These are phyloP conservation scores for Dicyrtomina minuta DNA, from an alignment of 2,888 invertebrate species.

Conservation along the genomic window DNA sequence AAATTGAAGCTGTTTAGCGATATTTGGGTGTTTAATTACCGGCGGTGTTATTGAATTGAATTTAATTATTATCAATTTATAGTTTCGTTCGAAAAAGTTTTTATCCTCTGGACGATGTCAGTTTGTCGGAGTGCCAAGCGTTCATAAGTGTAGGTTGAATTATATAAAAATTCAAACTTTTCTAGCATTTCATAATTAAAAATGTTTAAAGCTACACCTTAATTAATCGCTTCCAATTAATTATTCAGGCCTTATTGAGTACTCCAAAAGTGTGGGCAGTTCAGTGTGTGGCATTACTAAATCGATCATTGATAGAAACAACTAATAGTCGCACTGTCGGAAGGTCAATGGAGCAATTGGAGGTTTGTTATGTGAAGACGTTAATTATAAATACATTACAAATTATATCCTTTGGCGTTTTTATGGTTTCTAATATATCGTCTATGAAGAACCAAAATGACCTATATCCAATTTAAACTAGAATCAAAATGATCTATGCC, in stretches of 20 bases:
- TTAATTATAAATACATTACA: too few species aligned
- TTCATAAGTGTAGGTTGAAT: constrained; percentile 18
- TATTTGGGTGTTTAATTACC: too few species aligned
- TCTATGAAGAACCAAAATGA: too few species aligned
- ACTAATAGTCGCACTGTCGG: constrained; percentile 79
- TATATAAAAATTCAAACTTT: too few species aligned
- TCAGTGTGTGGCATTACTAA: constrained; percentile 70
- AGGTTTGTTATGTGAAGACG: constrained; percentile 59
- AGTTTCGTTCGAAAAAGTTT: constrained; percentile 61
- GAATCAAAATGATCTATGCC: too few species aligned
- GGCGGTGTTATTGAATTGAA: constrained; percentile 7
- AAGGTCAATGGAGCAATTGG: constrained; percentile 80
- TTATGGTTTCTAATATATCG: neutral
- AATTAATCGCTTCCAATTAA: neutral
- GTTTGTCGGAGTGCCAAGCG: constrained; percentile 55
- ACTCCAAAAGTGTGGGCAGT: constrained; percentile 75
- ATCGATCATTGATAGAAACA: constrained; percentile 76
- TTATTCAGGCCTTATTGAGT: constrained; percentile 61
- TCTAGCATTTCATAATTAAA: neutral
- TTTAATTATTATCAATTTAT: neutral
- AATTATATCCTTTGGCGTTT: too few species aligned
- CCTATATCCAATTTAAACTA: too few species aligned
- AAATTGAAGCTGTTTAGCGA: too few species aligned
- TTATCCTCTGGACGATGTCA: constrained; percentile 76
- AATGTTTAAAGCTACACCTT: neutral